Evolutionary conservation across 2,113 vertebrate species (phyloP).

Genomic region (Prochilodus magdalenae): DNA sequence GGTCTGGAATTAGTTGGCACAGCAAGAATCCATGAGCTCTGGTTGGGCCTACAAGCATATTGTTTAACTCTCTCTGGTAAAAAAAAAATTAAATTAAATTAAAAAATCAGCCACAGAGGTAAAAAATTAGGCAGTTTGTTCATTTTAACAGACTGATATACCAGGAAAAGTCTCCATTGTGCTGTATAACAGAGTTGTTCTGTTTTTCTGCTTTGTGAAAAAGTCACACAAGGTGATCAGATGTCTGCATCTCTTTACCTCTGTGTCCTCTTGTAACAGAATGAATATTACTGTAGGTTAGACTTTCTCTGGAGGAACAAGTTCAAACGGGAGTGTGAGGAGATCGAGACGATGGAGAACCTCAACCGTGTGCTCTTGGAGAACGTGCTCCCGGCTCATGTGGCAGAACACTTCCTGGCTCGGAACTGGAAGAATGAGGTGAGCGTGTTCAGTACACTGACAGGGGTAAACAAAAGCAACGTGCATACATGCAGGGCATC

Average conservation of each 20-base stretch:
- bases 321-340: slow-evolving; percentile 99
- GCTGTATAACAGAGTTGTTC: slow-evolving; percentile 42
- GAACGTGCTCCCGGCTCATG: slow-evolving; percentile 95
- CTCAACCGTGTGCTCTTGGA: slow-evolving; percentile 95
- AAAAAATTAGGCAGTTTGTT: slow-evolving; percentile 27
- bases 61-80: slow-evolving; percentile 12
- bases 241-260: slow-evolving; percentile 92
- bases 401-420: slow-evolving; percentile 96
- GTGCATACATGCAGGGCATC: not conserved
- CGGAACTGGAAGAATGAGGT: slow-evolving; percentile 98
- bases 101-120: slow-evolving; percentile 16
- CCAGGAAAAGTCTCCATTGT: slow-evolving; percentile 18
- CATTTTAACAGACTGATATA: not conserved
- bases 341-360: slow-evolving; percentile 99
- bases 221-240: slow-evolving; percentile 77
- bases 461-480: not conserved
- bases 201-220: slow-evolving; percentile 43
- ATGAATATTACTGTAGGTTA: slow-evolving; percentile 99
- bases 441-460: not conserved
- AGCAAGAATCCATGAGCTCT: not conserved
- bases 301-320: slow-evolving; percentile 99
- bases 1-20: not conserved
- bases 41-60: not conserved
- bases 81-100: not conserved
- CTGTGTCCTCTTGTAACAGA: slow-evolving; percentile 98